Evolutionary conservation across 2,113 vertebrate species (phyloP), one percentile per base, ranked within the genome.

Genomic region (Callopanchax toddi): DNA sequence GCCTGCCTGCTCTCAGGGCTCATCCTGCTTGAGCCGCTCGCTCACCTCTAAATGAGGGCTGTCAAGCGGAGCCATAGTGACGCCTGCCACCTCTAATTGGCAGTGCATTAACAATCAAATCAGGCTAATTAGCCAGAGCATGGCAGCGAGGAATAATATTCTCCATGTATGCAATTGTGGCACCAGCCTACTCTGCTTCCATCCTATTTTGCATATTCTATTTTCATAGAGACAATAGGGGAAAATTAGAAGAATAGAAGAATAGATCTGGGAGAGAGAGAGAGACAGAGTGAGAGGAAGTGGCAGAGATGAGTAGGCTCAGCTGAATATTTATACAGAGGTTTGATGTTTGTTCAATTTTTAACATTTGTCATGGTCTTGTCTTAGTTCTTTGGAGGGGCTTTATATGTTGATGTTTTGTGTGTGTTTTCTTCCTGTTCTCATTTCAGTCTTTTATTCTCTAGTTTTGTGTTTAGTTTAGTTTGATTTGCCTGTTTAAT

Each of bases 41-140:
- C 78, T 84, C 85, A 85, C 84, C 81, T 85, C 78, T 67, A 82
- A 87, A 89, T 81, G 86, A 89, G 74, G 74, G 68, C 86, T 89
- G 85, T 87, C 88, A 88, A 78, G 83, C 60, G 39, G 36, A 65
- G 71, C 81, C 74, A 75, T 51, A 73, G 61, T 77, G 78, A 85
- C 34, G 78, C 71, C 87, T 71, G 93, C 91, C 91, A 90, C 91
- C 75, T 89, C 84, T 94, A 95, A 95, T 94, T 94, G 93, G 92
- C 91, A 93, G 89, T 86, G 93, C 94, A 93, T 94, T 95, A 95
- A 94, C 93, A 91, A 93, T 90, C 90, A 92, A 94, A 95, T 95
- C 93, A 94, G 91, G 87, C 91, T 93, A 93, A 95, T 93, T 92
- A 94, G 87, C 85, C 91, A 74, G 80, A 81, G 69, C 90, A 87